These are phyloP conservation scores for Ophion ellenae DNA, from an alignment of 2,888 invertebrate species.

Conservation along the genomic window DNA sequence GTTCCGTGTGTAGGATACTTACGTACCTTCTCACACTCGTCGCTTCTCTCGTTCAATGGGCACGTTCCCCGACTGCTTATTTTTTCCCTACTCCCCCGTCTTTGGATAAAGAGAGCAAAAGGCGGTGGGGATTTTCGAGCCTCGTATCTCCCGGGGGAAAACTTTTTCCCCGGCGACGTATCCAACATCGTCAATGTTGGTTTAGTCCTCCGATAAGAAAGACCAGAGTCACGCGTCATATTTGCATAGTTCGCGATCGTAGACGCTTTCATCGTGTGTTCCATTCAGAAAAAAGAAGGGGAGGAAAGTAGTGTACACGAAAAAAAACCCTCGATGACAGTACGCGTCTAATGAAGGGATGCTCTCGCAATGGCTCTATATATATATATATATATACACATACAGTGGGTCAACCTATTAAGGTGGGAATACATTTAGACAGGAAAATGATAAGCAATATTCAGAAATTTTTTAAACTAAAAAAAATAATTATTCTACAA, in stretches of 20 bases:
- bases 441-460: too few species aligned
- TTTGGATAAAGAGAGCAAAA: background rate
- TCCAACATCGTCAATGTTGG: conserved; percentile 50
- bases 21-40: conserved; percentile 47
- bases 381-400: background rate
- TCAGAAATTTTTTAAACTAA: too few species aligned
- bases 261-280: conserved; percentile 11
- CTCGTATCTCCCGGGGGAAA: conserved; percentile 21
- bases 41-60: conserved; percentile 1
- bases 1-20: conserved; percentile 13
- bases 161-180: conserved; percentile 32
- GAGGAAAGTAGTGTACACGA: background rate
- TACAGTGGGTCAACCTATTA: too few species aligned
- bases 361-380: background rate
- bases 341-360: conserved; percentile 14
- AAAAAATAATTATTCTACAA: too few species aligned
- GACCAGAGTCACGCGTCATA: conserved; percentile 23
- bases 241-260: conserved; percentile 40
- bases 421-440: too few species aligned
- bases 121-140: conserved; percentile 1
- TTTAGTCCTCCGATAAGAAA: conserved; percentile 22
- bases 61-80: conserved; percentile 12
- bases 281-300: conserved; percentile 23
- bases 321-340: conserved; percentile 36
- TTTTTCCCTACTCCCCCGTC: conserved; percentile 26